phyloP scores from a whole-genome alignment of 2,797 vertebrate genomes.

The Limnodromus scolopaceus region DNA sequence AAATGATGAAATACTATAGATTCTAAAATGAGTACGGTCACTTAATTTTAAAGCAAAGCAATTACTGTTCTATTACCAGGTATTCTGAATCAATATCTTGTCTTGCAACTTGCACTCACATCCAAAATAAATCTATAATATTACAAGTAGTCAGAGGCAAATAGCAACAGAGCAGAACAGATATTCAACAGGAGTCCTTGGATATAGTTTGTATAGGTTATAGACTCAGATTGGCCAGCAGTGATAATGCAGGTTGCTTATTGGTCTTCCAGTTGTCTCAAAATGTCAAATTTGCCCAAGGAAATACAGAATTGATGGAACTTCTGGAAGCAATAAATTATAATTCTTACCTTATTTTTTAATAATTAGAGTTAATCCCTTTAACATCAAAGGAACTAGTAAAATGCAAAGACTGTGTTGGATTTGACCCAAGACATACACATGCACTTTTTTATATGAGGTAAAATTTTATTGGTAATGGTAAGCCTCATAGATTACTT shows the following conservation, averaged over 20 bases:
- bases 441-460: not conserved
- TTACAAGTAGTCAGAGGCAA: slow-evolving; percentile 23
- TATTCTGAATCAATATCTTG: slow-evolving; percentile 66
- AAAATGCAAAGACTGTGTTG: not conserved
- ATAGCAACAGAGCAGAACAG: slow-evolving; percentile 5
- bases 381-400: slow-evolving; percentile 1
- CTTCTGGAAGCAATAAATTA: slow-evolving; percentile 19
- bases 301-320: not conserved
- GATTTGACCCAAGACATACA: not conserved
- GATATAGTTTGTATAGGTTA: not conserved
- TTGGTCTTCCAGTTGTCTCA: not conserved
- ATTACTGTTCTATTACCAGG: slow-evolving; percentile 68
- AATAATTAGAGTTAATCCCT: not conserved
- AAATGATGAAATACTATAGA: slow-evolving; percentile 58
- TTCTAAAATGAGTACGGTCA: slow-evolving; percentile 52
- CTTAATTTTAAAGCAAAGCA: slow-evolving; percentile 71
- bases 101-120: slow-evolving; percentile 31
- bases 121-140: slow-evolving; percentile 61
- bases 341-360: slow-evolving; percentile 4
- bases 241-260: not conserved
- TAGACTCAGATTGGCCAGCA: not conserved
- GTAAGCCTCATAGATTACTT: not conserved
- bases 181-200: not conserved
- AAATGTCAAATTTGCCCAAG: not conserved
- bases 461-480: slow-evolving; percentile 7